Evolutionary conservation across 2,888 invertebrate species (phyloP).

Genomic region (Catocala fraxini): DNA sequence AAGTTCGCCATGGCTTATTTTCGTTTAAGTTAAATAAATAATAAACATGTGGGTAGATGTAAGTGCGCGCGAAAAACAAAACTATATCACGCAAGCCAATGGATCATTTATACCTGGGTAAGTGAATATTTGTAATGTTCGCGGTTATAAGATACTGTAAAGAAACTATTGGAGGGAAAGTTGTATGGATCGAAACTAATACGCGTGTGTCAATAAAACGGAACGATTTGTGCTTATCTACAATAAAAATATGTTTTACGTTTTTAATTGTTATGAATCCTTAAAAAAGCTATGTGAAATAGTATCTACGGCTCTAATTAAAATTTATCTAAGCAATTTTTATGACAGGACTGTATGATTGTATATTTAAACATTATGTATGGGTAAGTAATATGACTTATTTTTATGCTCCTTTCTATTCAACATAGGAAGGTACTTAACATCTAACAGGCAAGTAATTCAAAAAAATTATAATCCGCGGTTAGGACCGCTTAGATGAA

Average conservation of each 20-base stretch:
- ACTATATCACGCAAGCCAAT: constrained; percentile 87
- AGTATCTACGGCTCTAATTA: too few relatives aligned
- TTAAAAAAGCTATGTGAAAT: too few relatives aligned
- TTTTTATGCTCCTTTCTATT: too few relatives aligned
- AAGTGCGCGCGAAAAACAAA: constrained; percentile 87
- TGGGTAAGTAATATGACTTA: too few relatives aligned
- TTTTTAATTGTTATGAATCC: background rate
- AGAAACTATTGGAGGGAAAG: constrained; percentile 44
- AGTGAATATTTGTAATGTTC: constrained; percentile 55
- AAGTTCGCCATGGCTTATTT: constrained; percentile 61
- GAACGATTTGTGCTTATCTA: background rate
- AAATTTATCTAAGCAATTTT: too few relatives aligned
- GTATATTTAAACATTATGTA: too few relatives aligned
- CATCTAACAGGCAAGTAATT: too few relatives aligned
- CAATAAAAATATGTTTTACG: background rate
- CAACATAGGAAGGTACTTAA: too few relatives aligned
- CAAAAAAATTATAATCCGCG: too few relatives aligned
- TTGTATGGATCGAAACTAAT: constrained; percentile 3
- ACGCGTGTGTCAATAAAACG: background rate
- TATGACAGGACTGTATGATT: too few relatives aligned
- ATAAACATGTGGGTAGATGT: constrained; percentile 88
- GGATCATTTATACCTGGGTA: constrained; percentile 90
- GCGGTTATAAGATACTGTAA: background rate
- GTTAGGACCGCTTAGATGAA: background rate
- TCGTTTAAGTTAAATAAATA: constrained; percentile 52